Base-by-base conservation (phyloP, 2,113 vertebrate species). In the Plestiodon gilberti region DNA sequence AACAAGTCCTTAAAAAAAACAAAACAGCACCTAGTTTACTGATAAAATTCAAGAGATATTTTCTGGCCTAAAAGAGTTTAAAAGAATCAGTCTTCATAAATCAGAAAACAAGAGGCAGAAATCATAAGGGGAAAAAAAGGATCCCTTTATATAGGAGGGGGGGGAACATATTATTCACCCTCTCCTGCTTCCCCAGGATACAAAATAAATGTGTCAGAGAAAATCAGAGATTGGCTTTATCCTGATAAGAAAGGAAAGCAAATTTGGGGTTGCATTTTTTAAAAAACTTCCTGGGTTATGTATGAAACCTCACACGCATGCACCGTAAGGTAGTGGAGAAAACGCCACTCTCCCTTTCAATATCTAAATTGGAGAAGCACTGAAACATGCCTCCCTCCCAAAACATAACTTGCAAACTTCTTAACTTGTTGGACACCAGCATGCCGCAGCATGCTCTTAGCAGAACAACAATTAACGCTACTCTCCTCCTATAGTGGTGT, bases 371-470 rank as follows among this genome's bases (percentile, higher is more conserved):
- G 4, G 38, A 59, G 69, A 52, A 48, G 28, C 28, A 23, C 59
- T 5, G 1, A 38, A 43, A 0, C 1, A 71, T 43, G 25, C 43
- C 9, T 43, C 22, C 25, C 33, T 59, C 52, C 77, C 57, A 59
- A 43, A 79, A 59, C 80, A 80, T 33, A 61, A 59, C 67, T n/a
- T 62, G 40, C 77, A 73, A 71, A 86, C 2, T 17, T 62, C 30
- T 43, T 52, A 89, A 89, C 81, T 73, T 15, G 1, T 85, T 83
- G 1, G 35, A 0, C 64, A 88, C 87, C 82, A 88, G 74, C 91
- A 91, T 93, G 88, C 89, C 91, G 92, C 86, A 3, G 23, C 85
- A 76, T 81, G 90, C 90, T 90, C 81, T 20, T 90, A 84, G 86
- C 81, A 89, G 87, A 89, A 81, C 33, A 52, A 71, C 88, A 57